These are phyloP conservation scores for Odocoileus virginianus DNA, from an alignment of 2,113 vertebrate genomes.

Conservation along the genomic window DNA sequence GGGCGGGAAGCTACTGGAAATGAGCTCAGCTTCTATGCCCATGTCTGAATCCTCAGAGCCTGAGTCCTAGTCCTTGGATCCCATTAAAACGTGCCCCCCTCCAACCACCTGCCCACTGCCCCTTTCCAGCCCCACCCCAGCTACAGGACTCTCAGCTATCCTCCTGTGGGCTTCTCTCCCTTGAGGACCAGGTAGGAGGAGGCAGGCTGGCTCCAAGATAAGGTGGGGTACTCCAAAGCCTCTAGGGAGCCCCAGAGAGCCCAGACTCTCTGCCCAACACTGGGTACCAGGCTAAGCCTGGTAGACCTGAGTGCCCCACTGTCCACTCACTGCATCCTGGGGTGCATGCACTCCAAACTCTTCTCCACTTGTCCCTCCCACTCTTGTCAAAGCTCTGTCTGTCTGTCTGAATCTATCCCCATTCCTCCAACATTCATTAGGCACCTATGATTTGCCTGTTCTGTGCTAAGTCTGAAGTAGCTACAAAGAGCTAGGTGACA, in stretches of 20 bases:
- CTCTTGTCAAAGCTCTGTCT: neutral
- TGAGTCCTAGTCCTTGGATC: neutral
- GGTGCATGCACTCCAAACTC: neutral
- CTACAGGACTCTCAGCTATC: neutral
- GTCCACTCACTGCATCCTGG: neutral
- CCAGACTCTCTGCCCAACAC: neutral
- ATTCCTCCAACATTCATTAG: neutral
- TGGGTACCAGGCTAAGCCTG: neutral
- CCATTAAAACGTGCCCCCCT: neutral
- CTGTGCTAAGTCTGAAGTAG: neutral
- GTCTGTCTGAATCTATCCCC: neutral
- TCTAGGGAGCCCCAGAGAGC: neutral
- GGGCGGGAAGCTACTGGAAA: neutral
- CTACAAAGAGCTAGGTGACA: neutral
- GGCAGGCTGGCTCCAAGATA: neutral
- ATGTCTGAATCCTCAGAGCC: neutral
- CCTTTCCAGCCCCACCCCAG: neutral
- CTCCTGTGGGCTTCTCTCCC: neutral
- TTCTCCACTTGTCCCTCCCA: neutral
- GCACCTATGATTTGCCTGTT: neutral
- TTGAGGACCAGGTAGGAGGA: neutral
- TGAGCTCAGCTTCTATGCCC: neutral
- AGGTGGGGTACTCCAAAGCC: neutral
- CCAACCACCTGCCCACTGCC: neutral
- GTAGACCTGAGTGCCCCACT: fast-evolving